Base-by-base conservation (phyloP, 2,888 invertebrate species). In the Athripsodes cinereus region DNA sequence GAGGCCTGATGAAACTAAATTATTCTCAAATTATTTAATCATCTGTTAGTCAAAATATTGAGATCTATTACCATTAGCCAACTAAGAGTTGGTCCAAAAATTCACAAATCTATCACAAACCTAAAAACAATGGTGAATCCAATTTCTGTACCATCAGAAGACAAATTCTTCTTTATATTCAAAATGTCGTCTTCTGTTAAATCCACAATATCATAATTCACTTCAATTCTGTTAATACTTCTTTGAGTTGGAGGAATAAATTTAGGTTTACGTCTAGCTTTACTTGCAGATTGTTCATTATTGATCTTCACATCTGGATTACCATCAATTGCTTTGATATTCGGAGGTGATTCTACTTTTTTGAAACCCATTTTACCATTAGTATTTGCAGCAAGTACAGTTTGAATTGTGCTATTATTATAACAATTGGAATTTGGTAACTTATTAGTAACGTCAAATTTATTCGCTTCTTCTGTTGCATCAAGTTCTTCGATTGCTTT, bases 221-320 rank as follows among this genome's bases (percentile, higher is more conserved):
- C 50, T 64, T 35, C 66, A 66, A 46, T 71, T 66, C 68, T 70
- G 0, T 71, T 70, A 53, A 71, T 65, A 62, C 74, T 73, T 1
- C 72, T 73, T 63, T 72, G 73, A 19, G 72, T 67, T 1, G 75
- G 74, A 35, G 70, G 70, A 13, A 73, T 56, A 22, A 76, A 74
- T 63, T 72, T 74, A 0, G 64, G 22, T 61, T 72, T 73, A 0
- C 53, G 67, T 71, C 52, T 56, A 10, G 21, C 22, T 16, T 20
- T 31, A 10, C 2, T 31, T 3, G n/a, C 22, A 13, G 47, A 21
- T 16, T 47, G 46, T 11, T 18, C n/a, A 51, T n/a, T 13, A 3
- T 21, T 26, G 13, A 18, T 46, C 22, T 21, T 26, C 19, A 20
- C 16, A 44, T 2, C 3, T 8, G 2, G 3, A 13, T 40, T 40